Evolutionary conservation across 2,797 vertebrate genomes (phyloP), one percentile per base, ranked within the genome.

Genomic region (Limosa lapponica): DNA sequence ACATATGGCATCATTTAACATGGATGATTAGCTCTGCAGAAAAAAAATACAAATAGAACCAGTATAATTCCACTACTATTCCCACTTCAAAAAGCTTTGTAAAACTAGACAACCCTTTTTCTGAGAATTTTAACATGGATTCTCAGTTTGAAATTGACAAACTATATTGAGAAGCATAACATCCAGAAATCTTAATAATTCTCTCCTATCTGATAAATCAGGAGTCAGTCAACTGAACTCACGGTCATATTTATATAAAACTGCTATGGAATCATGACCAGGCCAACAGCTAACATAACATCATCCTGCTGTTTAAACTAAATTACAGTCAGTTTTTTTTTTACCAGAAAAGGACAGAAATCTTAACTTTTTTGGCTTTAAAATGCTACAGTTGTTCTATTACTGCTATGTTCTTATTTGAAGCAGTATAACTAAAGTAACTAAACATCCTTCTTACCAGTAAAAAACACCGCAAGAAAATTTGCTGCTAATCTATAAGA

Each of bases 1-100:
- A 87, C 77, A 90, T 88, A 92, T 66, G 89, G 93, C 54, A 90
- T 58, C 82, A 58, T 70, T 75, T 93, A 61, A 78, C 69, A 66
- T 37, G 52, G 61, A 92, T 37, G 65, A 83, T 54, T 51, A 83
- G 14, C 34, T 87, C 43, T 61, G 49, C 52, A 78, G 52, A 67
- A 72, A 74, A 91, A 89, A 75, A 90, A 82, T 36, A 80, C 52
- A 82, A 43, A 72, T 24, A 78, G 18, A 43, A 73, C 28, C 71
- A 85, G 28, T 19, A 58, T 54, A 81, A 62, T 69, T 81, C 69
- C n/a, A n/a, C 41, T 85, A 32, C 54, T 37, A 16, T 43, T 69
- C 11, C 27, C 8, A 16, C 65, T 75, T 57, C 2, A 58, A 88
- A 93, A 92, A 57, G 8, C 48, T 79, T 65, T 37, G 41, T 44